Base-by-base conservation (phyloP, 1,140 invertebrate species). In the Nasonia longicornis region DNA sequence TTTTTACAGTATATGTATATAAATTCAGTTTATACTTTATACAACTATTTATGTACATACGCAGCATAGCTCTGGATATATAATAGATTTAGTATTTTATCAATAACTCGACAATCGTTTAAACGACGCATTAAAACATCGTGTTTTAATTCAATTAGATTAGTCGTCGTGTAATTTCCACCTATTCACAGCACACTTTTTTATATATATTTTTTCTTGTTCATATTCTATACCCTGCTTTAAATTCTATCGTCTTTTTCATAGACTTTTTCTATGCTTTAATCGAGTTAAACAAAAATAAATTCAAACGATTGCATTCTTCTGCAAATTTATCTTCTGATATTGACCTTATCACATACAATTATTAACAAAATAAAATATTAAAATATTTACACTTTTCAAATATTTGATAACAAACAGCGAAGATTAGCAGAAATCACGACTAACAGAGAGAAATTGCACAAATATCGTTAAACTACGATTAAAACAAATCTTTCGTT, bases 121-220 rank as follows among this genome's bases (percentile, higher is more conserved):
- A 42, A 8, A 38, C 29, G 45, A 73, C 29, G 22, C 29, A 77
- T 38, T 79, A 64, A 79, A 70, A 67, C 77, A 63, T 58, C 52
- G 29, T 38, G 31, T 58, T 82, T 83, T 63, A 84, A 81, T 84
- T 78, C 48, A 84, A 80, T 84, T 86, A 86, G 82, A 84, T 84
- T 83, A 81, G 63, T 82, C 77, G 48, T 84, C 35, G 74, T 75
- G 69, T 16, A 26, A 79, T 80, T 84, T 85, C 79, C 72, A 77
- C 78, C 79, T 88, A 88, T 86, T 88, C 87, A 89, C 86, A 89
- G 87, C 87, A 88, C 87, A 84, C 88, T 84, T 85, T 82, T 85
- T 84, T 84, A 78, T 73, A 77, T 77, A 70, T 80, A 70, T 66
- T 78, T 72, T 76, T 52, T 67, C 52, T 48, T 16, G 12, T 79